These are phyloP conservation scores for Lysandra bellargus DNA, from an alignment of 2,888 invertebrate genomes.

Conservation along the genomic window DNA sequence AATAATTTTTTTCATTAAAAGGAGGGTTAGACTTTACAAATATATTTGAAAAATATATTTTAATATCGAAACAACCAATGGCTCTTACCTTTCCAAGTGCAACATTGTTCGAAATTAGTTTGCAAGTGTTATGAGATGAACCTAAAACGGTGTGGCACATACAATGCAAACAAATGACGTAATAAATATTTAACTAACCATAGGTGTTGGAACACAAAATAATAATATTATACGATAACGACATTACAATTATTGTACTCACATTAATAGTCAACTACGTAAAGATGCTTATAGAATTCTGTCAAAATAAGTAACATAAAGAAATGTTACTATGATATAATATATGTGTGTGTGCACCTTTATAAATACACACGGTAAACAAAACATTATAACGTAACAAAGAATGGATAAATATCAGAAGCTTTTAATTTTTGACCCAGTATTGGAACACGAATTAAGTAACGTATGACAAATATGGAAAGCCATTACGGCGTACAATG, in stretches of 20 bases:
- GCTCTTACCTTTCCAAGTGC: background rate
- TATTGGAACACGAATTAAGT: constrained; percentile 29
- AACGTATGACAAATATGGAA: constrained; percentile 40
- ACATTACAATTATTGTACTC: too few relatives aligned
- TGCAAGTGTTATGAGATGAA: background rate
- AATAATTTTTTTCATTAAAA: background rate
- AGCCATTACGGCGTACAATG: constrained; percentile 39
- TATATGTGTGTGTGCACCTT: background rate
- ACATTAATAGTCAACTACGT: too few relatives aligned
- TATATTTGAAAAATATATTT: too few relatives aligned
- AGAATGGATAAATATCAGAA: background rate
- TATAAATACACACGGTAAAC: background rate
- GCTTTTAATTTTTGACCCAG: constrained; percentile 22
- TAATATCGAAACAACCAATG: background rate
- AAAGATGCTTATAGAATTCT: too few relatives aligned
- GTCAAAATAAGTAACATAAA: too few relatives aligned
- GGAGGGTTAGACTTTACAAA: too few relatives aligned
- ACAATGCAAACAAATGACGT: background rate
- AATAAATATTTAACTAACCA: background rate
- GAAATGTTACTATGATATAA: too few relatives aligned
- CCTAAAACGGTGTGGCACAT: background rate
- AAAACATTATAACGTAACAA: background rate
- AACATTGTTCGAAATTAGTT: background rate
- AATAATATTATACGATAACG: too few relatives aligned
- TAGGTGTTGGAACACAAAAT: background rate